Percentiles rank a stretch among this genome's conserved stretches.
Conservation (phyloP, 2,888 invertebrate genomes). For the Drosophila dives region DNA sequence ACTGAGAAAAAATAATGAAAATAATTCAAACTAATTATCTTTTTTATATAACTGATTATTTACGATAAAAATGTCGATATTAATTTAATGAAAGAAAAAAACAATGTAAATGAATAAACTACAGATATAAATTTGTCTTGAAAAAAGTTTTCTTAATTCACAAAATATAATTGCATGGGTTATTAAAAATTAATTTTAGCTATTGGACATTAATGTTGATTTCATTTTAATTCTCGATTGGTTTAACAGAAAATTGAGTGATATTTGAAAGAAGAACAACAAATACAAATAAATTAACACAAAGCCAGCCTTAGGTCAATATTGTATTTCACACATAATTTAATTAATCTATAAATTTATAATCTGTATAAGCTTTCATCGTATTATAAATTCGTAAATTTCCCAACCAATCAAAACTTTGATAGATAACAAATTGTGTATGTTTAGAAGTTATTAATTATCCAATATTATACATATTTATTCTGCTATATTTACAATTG, state of each 20-base stretch:
- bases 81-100: background rate
- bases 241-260: background rate
- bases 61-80: background rate
- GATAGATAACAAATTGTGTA: slow-evolving; percentile 7
- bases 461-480: slow-evolving; percentile 54
- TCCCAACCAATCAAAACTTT: slow-evolving; percentile 3
- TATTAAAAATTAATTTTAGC: background rate
- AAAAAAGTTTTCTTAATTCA: background rate
- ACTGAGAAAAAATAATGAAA: slow-evolving; percentile 2
- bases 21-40: background rate
- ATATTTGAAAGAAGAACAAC: background rate
- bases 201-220: background rate
- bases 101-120: background rate
- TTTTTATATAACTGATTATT: background rate
- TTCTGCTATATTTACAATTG: slow-evolving; percentile 68
- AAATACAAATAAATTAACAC: background rate
- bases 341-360: background rate
- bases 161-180: background rate
- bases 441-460: slow-evolving; percentile 1
- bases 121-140: background rate
- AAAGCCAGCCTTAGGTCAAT: background rate
- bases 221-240: background rate
- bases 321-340: background rate
- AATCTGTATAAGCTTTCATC: background rate
- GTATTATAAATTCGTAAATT: slow-evolving; percentile 1